phyloP scores from a whole-genome alignment of 2,888 invertebrate genomes.

The Gortyna flavago region DNA sequence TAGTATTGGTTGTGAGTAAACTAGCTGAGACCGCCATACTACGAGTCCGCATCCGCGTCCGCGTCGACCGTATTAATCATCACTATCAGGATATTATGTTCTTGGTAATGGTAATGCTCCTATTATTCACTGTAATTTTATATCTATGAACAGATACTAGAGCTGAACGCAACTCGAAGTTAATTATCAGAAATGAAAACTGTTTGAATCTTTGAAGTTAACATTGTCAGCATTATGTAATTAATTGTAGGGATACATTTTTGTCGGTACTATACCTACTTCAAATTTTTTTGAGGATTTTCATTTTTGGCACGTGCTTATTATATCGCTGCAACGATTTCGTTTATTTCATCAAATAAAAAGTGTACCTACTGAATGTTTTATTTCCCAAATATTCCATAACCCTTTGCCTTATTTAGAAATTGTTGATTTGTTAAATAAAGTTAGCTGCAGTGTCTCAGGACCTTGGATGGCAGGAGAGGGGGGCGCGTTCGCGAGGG shows the following conservation, averaged over 20 bases:
- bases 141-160: constrained; percentile 21
- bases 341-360: not conserved
- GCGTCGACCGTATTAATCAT: constrained; percentile 59
- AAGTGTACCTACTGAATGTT: constrained; percentile 11
- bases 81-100: constrained; percentile 60
- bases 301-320: not conserved
- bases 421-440: constrained; percentile 76
- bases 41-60: constrained; percentile 60
- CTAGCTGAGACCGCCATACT: constrained; percentile 7
- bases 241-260: not conserved
- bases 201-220: not conserved
- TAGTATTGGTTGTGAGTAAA: constrained; percentile 19
- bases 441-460: constrained; percentile 83
- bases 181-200: constrained; percentile 21
- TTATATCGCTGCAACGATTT: not conserved
- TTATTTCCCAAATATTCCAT: constrained; percentile 31
- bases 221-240: not conserved
- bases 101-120: constrained; percentile 54
- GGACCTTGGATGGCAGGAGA: constrained; percentile 85
- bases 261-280: not conserved
- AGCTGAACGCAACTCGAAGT: constrained; percentile 12
- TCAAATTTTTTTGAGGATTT: not conserved
- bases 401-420: constrained; percentile 70
- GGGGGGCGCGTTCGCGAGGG: constrained; percentile 72
- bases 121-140: constrained; percentile 50